These are phyloP conservation scores for Heliconius cydno DNA, from an alignment of 2,888 invertebrate genomes.

Conservation along the genomic window DNA sequence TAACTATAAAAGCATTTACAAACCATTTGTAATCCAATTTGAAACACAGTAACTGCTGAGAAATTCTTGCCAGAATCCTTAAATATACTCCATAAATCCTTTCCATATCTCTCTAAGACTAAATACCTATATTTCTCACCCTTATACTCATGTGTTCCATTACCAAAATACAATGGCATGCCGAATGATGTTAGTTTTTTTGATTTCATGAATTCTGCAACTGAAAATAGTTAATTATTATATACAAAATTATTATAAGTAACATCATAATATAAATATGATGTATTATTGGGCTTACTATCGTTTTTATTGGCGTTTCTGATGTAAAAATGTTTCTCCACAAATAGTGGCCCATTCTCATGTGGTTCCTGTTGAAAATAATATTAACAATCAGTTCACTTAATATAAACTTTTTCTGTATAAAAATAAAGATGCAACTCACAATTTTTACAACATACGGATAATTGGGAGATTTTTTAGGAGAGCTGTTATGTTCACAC, in stretches of 20 bases:
- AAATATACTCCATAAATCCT: constrained; percentile 92
- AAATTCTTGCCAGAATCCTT: constrained; percentile 86
- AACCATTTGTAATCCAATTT: constrained; percentile 93
- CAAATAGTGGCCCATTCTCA: constrained; percentile 96
- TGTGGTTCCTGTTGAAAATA: constrained; percentile 89
- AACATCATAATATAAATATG: not conserved
- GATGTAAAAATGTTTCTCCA: constrained; percentile 95
- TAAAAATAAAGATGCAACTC: not conserved
- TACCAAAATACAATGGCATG: constrained; percentile 92
- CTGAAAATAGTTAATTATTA: constrained; percentile 70
- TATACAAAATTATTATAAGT: not conserved
- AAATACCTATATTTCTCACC: constrained; percentile 93
- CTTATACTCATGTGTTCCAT: constrained; percentile 91
- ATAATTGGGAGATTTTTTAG: constrained; percentile 80
- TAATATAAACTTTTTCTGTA: not conserved
- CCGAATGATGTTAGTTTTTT: constrained; percentile 89
- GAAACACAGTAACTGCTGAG: constrained; percentile 89
- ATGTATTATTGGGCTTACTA: constrained; percentile 77
- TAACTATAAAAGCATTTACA: constrained; percentile 40
- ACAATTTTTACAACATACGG: constrained; percentile 89
- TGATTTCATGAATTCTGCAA: constrained; percentile 86
- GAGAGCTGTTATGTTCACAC: constrained; percentile 82
- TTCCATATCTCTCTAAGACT: constrained; percentile 94
- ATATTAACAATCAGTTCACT: not conserved
- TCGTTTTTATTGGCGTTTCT: constrained; percentile 88